These are phyloP conservation scores for Lysandra bellargus DNA, from an alignment of 2,888 invertebrate genomes.

Conservation along the genomic window DNA sequence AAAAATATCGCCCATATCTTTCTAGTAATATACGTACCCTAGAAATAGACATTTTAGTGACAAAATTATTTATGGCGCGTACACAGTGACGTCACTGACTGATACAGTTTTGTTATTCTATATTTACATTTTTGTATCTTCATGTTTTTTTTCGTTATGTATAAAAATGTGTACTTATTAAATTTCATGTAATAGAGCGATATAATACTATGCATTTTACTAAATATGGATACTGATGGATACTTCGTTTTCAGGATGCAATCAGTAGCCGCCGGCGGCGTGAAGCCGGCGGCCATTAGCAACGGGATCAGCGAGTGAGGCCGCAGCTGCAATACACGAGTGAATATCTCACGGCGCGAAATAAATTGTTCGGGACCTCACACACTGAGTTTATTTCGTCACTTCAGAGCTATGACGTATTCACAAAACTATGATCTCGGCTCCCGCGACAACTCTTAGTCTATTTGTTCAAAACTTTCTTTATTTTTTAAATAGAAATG, in stretches of 20 bases:
- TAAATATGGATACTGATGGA: too few species aligned
- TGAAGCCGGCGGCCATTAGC: conserved; percentile 54
- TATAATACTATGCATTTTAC: too few species aligned
- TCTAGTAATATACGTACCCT: too few species aligned
- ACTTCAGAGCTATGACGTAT: conserved; percentile 68
- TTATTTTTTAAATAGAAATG: conserved; percentile 57
- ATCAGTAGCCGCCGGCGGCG: conserved; percentile 46
- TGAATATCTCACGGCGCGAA: conserved; percentile 73
- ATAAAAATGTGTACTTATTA: too few species aligned
- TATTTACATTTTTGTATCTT: too few species aligned
- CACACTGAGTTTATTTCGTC: conserved; percentile 41
- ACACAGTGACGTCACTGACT: too few species aligned
- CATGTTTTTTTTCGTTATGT: too few species aligned
- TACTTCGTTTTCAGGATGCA: conserved; percentile 49
- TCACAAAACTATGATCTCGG: conserved; percentile 72
- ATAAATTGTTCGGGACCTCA: conserved; percentile 62
- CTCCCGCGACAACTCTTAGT: conserved; percentile 61
- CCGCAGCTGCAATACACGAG: conserved; percentile 60
- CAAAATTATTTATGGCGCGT: too few species aligned
- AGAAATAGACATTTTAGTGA: too few species aligned
- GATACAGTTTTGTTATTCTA: too few species aligned
- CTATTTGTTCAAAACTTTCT: conserved; percentile 51
- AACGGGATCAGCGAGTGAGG: conserved; percentile 64
- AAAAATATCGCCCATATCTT: too few species aligned
- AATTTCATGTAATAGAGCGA: too few species aligned